phyloP scores from a whole-genome alignment of 2,113 vertebrate genomes.

The Vicugna pacos region DNA sequence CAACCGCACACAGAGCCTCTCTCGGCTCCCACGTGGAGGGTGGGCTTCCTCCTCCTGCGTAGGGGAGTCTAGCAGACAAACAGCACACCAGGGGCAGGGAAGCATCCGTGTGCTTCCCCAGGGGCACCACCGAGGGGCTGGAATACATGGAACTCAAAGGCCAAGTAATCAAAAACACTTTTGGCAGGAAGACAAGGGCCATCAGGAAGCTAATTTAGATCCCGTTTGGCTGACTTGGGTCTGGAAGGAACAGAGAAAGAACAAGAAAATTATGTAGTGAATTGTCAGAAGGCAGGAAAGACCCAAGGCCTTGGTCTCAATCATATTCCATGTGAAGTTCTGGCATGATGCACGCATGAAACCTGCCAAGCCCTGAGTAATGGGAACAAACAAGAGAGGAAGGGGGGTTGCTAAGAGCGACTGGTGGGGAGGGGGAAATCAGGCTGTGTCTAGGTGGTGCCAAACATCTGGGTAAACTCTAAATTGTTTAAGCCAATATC shows the following conservation, averaged over 20 bases:
- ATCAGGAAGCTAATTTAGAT: conserved; percentile 70
- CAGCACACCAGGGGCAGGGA: background rate
- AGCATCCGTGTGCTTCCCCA: conserved; percentile 2
- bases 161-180: conserved; percentile 66
- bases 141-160: conserved; percentile 18
- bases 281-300: conserved; percentile 74
- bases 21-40: background rate
- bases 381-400: conserved; percentile 69
- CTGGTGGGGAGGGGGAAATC: conserved; percentile 21
- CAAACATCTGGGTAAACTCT: conserved; percentile 80
- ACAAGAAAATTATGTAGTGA: conserved; percentile 60
- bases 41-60: background rate
- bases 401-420: background rate
- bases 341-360: conserved; percentile 59
- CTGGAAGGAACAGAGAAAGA: conserved; percentile 66
- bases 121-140: background rate
- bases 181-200: conserved; percentile 65
- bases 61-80: background rate
- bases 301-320: conserved; percentile 76
- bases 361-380: conserved; percentile 81
- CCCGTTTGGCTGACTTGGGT: conserved; percentile 58
- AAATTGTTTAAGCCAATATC: conserved; percentile 41
- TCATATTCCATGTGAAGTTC: conserved; percentile 74
- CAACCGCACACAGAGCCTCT: background rate
- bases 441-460: conserved; percentile 59